Conservation (phyloP, 2,797 vertebrate species). For the Pseudochirops corinnae region DNA sequence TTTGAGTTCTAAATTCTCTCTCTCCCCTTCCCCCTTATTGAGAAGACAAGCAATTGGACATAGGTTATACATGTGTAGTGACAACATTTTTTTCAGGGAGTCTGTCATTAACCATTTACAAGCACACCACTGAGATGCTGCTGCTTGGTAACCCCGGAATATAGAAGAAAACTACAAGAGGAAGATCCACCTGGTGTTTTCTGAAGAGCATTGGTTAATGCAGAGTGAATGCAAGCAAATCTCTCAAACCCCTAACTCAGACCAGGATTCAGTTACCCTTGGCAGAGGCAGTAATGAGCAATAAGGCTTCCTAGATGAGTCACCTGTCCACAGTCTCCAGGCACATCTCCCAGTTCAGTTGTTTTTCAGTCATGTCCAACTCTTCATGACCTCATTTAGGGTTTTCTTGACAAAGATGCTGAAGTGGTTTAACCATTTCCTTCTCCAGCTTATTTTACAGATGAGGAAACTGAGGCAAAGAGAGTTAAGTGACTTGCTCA, state of each 20-base stretch:
- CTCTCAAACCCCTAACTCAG: conserved; percentile 3
- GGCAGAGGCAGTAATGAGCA: neutral
- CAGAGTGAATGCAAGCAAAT: neutral
- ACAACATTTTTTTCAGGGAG: neutral
- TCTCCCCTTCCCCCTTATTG: neutral
- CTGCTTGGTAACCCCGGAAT: neutral
- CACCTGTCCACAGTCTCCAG: neutral
- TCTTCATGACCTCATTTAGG: neutral
- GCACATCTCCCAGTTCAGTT: neutral
- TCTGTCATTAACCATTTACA: neutral
- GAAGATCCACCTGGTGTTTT: neutral
- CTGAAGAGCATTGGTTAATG: neutral
- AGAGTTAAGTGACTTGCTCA: neutral
- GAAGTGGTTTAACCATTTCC: neutral
- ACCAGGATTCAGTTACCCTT: neutral
- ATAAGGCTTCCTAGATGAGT: neutral
- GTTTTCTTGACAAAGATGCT: neutral
- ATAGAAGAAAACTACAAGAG: conserved; percentile 18
- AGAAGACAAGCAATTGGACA: neutral
- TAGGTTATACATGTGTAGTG: neutral
- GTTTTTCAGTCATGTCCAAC: neutral
- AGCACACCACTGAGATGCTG: neutral
- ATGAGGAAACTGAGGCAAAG: neutral
- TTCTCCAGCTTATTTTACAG: neutral
- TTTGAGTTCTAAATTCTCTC: neutral